Base-by-base conservation (phyloP, 2,888 invertebrate species). In the Erynnis tages region DNA sequence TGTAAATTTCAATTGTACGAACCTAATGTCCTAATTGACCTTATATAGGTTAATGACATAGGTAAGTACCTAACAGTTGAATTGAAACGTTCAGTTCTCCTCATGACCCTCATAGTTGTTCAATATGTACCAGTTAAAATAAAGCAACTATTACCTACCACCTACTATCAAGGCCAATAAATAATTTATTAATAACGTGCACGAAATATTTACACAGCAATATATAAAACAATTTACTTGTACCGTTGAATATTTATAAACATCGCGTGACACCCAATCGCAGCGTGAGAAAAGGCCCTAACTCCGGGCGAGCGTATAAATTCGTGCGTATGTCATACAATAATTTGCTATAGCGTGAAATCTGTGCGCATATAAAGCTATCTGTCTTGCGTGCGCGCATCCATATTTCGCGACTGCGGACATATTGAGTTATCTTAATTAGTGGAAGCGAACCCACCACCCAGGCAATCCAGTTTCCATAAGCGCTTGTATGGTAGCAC, bases 381-480 rank as follows among this genome's bases (percentile, higher is more conserved):
- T 71, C 66, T 62, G 52, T 62, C 65, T 66, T 65, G 71, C 66
- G 67, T 61, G 58, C 54, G 67, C 73, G 72, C 73, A 62, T 63
- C 71, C 67, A 76, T 73, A 76, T 73, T 71, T 75, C 63, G 71
- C 67, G 44, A 62, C 62, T 54, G 61, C 61, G 63, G 74, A 76
- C 76, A 68, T 75, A 76, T 76, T 73, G 75, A 75, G 75, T 75
- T 75, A 76, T 76, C 77, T 76, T 77, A 76, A 77, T 77, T 76
- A 76, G 69, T 57, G 61, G 61, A 64, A 62, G 61, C 62, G 60
- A 63, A 63, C 65, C 61, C 61, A 58, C 70, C 69, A 63, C 63
- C 65, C 66, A 60, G 54, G 62, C 60, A 58, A 61, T 64, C 61
- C 61, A 37, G 52, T 52, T 52, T 52, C 44, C 52, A 30, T 52